Percentiles rank a stretch among this genome's conserved stretches.
Evolutionary conservation across 2,888 invertebrate species (phyloP).

Genomic region (Calameuta pallipes): DNA sequence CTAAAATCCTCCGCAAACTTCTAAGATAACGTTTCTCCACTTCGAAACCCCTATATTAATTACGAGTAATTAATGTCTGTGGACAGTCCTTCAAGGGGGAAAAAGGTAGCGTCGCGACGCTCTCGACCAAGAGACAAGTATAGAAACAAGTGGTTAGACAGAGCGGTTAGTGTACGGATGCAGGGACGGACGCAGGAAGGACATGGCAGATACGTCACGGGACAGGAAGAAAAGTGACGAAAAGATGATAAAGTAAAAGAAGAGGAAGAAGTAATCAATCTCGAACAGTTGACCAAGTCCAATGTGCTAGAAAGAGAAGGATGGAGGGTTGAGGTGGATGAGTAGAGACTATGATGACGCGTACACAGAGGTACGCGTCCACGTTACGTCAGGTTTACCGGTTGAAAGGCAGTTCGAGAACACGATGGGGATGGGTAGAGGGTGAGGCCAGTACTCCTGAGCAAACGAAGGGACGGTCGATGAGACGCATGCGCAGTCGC

Average conservation of each 20-base stretch:
- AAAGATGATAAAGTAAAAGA: not conserved
- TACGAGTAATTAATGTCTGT: not conserved
- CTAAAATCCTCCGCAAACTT: not conserved
- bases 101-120: not conserved
- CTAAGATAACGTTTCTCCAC: not conserved
- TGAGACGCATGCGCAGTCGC: conserved; percentile 36
- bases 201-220: not conserved
- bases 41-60: not conserved
- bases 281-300: conserved; percentile 24
- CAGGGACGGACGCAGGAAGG: not conserved
- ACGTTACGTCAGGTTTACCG: conserved; percentile 30
- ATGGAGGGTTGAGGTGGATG: conserved; percentile 10
- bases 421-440: conserved; percentile 5
- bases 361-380: conserved; percentile 8
- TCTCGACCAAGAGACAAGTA: not conserved
- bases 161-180: not conserved
- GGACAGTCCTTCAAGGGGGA: not conserved
- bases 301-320: not conserved
- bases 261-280: conserved; percentile 30
- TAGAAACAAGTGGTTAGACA: not conserved
- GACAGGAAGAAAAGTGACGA: not conserved
- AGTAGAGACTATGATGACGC: not conserved
- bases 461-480: conserved; percentile 20
- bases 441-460: conserved; percentile 1
- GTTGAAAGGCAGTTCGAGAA: conserved; percentile 31